phyloP scores from a whole-genome alignment of 2,888 invertebrate genomes.

The Trachelus stipa region DNA sequence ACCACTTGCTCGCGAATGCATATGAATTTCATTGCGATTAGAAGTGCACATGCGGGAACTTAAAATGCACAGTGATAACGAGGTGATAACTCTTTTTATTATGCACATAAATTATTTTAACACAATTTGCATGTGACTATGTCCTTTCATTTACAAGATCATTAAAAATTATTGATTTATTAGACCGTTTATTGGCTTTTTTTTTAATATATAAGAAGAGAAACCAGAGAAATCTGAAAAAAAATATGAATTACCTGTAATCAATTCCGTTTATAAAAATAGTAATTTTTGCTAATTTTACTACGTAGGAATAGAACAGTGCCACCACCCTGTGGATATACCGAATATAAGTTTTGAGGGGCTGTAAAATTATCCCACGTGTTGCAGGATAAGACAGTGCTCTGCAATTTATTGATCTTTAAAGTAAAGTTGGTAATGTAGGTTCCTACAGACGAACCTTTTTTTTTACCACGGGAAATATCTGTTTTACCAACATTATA shows the following conservation, averaged over 20 bases:
- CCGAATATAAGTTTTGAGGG: background rate
- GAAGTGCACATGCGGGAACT: background rate
- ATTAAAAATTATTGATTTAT: background rate
- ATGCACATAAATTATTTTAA: background rate
- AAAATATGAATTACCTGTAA: too few species aligned
- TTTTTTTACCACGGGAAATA: background rate
- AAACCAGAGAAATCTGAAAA: background rate
- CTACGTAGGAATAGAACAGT: background rate
- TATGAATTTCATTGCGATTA: background rate
- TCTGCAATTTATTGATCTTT: background rate
- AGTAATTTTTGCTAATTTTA: background rate
- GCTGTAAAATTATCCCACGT: background rate
- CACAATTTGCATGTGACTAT: background rate
- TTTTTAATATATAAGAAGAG: background rate
- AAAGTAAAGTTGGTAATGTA: background rate
- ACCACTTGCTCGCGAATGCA: background rate
- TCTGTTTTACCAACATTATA: background rate
- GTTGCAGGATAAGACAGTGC: background rate
- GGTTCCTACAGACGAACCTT: background rate
- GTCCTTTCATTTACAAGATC: background rate
- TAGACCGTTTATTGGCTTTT: background rate
- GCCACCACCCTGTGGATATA: background rate
- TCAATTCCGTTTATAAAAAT: background rate
- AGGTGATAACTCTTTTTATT: background rate
- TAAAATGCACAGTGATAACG: background rate